These are phyloP conservation scores for Planococcus citri DNA, from an alignment of 1,140 invertebrate species.

Conservation along the genomic window DNA sequence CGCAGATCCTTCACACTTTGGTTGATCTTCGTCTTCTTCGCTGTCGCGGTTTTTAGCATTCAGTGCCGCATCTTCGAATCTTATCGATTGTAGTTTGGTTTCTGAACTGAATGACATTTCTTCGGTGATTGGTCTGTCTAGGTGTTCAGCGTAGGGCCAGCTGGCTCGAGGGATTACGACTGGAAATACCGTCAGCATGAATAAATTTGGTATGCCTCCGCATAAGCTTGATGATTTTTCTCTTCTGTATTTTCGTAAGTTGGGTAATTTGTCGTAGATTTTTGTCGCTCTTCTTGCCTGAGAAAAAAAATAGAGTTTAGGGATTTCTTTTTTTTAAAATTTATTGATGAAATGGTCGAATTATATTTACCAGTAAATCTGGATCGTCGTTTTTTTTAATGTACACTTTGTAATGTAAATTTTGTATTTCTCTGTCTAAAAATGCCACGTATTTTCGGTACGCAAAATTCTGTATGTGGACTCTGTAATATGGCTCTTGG, in stretches of 20 bases:
- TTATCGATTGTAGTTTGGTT: conserved; percentile 41
- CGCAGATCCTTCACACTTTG: not conserved
- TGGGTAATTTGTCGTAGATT: conserved; percentile 13
- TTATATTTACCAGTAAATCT: conserved; percentile 15
- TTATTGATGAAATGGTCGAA: not conserved
- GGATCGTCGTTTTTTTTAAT: conserved; percentile 28
- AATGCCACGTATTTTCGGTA: conserved; percentile 70
- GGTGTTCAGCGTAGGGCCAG: conserved; percentile 29
- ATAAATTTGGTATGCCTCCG: conserved; percentile 50
- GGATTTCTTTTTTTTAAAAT: not conserved
- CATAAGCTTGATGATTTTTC: conserved; percentile 45
- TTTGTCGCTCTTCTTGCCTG: conserved; percentile 10
- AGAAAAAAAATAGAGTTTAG: conserved; percentile 4
- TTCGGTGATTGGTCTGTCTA: conserved; percentile 31
- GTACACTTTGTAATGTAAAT: conserved; percentile 55
- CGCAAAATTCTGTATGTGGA: conserved; percentile 81
- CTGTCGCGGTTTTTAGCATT: not conserved
- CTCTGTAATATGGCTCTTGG: conserved; percentile 65
- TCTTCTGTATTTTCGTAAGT: conserved; percentile 11
- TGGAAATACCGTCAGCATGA: conserved; percentile 51
- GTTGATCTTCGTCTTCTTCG: not conserved
- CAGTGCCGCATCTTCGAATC: not conserved
- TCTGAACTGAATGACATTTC: conserved; percentile 49
- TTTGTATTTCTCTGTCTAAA: conserved; percentile 63
- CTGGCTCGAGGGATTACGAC: conserved; percentile 52